Conservation (phyloP, 2,113 vertebrate species). For the Eira barbara region DNA sequence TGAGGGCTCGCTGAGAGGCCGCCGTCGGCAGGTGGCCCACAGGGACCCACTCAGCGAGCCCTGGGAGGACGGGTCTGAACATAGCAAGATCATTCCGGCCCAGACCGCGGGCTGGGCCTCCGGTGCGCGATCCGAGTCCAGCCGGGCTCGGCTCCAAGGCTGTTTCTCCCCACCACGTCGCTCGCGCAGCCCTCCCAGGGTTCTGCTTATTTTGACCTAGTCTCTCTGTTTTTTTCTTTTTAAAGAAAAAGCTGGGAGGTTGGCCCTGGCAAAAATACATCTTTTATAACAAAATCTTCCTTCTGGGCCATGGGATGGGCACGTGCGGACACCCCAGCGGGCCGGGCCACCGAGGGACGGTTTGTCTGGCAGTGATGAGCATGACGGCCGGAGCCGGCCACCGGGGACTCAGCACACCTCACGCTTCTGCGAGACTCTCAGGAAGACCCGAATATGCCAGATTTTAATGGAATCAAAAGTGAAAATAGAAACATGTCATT, state of each 20-base stretch:
- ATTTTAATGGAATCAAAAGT: not conserved
- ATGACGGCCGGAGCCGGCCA: not conserved
- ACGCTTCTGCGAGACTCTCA: not conserved
- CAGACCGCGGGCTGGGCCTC: not conserved
- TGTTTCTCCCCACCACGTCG: too few species aligned
- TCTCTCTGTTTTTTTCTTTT: not conserved
- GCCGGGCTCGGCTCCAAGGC: not conserved
- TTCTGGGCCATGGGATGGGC: not conserved
- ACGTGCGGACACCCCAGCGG: not conserved
- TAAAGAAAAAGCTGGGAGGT: not conserved
- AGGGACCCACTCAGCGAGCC: not conserved
- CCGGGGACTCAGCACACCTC: not conserved
- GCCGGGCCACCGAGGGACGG: not conserved
- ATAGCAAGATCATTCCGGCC: not conserved
- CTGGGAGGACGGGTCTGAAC: not conserved
- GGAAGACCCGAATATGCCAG: not conserved
- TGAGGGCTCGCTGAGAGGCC: not conserved
- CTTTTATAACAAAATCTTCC: not conserved
- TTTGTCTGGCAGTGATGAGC: not conserved
- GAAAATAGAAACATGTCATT: not conserved
- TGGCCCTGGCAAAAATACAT: not conserved
- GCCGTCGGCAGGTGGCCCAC: not conserved
- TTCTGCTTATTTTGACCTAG: not conserved
- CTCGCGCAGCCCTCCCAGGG: not conserved
- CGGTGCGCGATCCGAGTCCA: rapidly evolving